Evolutionary conservation across 2,888 invertebrate genomes (phyloP), one percentile per base, ranked within the genome.

Genomic region (Ennomos erosarius): DNA sequence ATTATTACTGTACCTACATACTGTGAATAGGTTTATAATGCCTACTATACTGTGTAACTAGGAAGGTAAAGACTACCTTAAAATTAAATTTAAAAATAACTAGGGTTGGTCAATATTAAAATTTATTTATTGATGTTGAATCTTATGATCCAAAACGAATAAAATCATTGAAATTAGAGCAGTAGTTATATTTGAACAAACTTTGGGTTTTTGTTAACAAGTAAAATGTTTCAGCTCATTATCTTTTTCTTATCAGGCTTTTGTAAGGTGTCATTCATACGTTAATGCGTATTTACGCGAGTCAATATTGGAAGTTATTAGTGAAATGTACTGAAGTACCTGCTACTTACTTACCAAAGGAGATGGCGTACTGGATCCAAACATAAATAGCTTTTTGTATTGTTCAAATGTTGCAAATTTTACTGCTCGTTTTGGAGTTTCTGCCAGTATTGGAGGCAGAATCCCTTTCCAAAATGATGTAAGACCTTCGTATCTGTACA

Each of bases 341-440:
- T 16, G 8, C 10, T 9, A 36, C 42, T n/a, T 53, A 60, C 64
- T 62, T 62, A 97, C 97, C 93, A 96, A 76, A 68, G 97, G 96
- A 49, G 96, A 97, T 12, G 97, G 95, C 60, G 94, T 89, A 60
- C 93, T 93, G 38, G 95, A 94, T 51, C 96, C 97, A 86, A 97
- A 97, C 86, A 96, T 91, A 82, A 98, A 98, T 69, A 97, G 84
- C 71, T 95, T 94, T 90, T 98, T 98, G 78, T 97, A 98, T 83
- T 98, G 98, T 87, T 98, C 98, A 90, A 98, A 99, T 34, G 97
- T 96, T 75, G 98, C 95, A 87, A 99, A 99, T 93, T 99, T 99
- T 10, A 97, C 96, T 11, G 98, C 98, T 77, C 98, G 88, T 86
- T 99, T 99, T 1, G 99, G 99, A 0, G 98, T 99, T 91, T 99